These are phyloP conservation scores for Drosophila greeni DNA, from an alignment of 2,888 invertebrate species.

Conservation along the genomic window DNA sequence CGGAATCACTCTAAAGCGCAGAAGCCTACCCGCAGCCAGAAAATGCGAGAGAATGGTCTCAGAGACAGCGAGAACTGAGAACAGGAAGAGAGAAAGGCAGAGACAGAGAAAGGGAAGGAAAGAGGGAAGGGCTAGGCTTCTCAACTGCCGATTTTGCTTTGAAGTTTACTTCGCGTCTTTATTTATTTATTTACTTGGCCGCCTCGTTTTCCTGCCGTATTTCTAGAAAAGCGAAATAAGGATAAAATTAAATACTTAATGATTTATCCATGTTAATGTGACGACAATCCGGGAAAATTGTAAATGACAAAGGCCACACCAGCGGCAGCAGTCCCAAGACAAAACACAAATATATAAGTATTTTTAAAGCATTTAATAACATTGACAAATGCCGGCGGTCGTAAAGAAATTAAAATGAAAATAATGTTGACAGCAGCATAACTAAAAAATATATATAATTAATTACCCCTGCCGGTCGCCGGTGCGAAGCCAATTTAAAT, in stretches of 20 bases:
- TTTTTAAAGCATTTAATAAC: constrained; percentile 7
- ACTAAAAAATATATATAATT: constrained; percentile 32
- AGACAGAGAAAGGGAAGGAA: not conserved
- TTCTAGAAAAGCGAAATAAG: not conserved
- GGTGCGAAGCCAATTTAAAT: constrained; percentile 25
- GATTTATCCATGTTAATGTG: constrained; percentile 1
- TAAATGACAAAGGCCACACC: constrained; percentile 13
- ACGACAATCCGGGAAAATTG: not conserved
- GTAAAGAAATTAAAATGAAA: constrained; percentile 35
- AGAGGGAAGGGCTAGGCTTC: constrained; percentile 19
- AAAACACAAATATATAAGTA: constrained; percentile 16
- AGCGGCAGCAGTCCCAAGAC: not conserved
- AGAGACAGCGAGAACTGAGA: constrained; percentile 6
- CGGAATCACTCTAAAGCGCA: constrained; percentile 53
- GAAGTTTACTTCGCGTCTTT: constrained; percentile 67
- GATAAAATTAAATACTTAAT: not conserved
- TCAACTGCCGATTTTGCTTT: constrained; percentile 65
- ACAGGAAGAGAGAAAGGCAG: constrained; percentile 5
- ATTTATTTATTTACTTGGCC: constrained; percentile 69
- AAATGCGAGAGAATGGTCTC: constrained; percentile 10
- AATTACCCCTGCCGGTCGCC: constrained; percentile 21
- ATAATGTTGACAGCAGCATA: constrained; percentile 29
- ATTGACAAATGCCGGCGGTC: constrained; percentile 26
- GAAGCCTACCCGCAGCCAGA: constrained; percentile 25
- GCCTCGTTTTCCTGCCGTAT: constrained; percentile 32